phyloP scores from a whole-genome alignment of 2,888 invertebrate species.

The Megamerina dolium region DNA sequence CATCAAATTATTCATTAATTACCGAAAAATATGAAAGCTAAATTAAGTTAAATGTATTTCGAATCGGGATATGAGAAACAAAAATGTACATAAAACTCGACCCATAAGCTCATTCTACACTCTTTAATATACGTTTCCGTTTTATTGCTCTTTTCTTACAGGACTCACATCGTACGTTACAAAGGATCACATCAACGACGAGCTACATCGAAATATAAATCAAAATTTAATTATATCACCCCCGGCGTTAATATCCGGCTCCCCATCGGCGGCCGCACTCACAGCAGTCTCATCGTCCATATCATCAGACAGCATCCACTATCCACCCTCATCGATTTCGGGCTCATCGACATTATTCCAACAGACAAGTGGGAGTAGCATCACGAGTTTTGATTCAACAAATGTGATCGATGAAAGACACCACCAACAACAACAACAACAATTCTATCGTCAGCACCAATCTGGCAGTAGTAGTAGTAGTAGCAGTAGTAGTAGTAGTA shows the following conservation, averaged over 20 bases:
- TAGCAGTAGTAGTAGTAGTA: conserved; percentile 26
- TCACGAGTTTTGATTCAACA: conserved; percentile 40
- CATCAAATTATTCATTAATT: too few relatives aligned
- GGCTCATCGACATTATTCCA: conserved; percentile 16
- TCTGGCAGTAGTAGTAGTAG: conserved; percentile 17
- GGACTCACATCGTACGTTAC: conserved; percentile 30
- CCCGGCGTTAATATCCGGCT: conserved; percentile 22
- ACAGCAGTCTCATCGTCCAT: conserved; percentile 4
- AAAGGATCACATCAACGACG: conserved; percentile 29
- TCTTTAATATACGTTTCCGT: too few relatives aligned
- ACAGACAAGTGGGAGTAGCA: conserved; percentile 32
- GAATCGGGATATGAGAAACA: too few relatives aligned
- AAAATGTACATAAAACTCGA: too few relatives aligned
- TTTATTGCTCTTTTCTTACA: conserved; percentile 12
- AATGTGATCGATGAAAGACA: conserved; percentile 38
- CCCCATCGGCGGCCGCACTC: conserved; percentile 9
- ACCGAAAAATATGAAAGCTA: too few relatives aligned
- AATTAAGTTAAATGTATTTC: too few relatives aligned
- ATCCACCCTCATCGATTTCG: conserved; percentile 16
- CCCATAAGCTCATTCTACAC: too few relatives aligned
- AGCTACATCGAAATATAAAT: conserved; percentile 41
- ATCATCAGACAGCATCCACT: conserved; percentile 10
- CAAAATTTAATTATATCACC: conserved; percentile 48
- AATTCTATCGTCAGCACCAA: conserved; percentile 18
- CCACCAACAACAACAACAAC: conserved; percentile 22